These are phyloP conservation scores for Acromyrmex charruanus DNA, from an alignment of 1,140 invertebrate genomes.

Conservation along the genomic window DNA sequence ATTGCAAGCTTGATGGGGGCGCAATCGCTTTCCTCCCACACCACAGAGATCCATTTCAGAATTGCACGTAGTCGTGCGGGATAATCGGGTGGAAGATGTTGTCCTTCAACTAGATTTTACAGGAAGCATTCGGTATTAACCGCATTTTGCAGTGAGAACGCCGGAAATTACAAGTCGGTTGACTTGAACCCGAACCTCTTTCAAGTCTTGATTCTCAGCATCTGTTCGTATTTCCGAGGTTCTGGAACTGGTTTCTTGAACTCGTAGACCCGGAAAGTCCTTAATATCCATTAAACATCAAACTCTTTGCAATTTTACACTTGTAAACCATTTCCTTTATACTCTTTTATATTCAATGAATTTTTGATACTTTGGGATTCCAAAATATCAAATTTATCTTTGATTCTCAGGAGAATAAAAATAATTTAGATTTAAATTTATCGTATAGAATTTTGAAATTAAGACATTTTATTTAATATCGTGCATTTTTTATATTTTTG, in stretches of 20 bases:
- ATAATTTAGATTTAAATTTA: neutral
- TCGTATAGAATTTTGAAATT: neutral
- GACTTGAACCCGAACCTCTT: constrained; percentile 15
- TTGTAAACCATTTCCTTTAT: neutral
- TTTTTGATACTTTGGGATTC: neutral
- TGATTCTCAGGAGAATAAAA: neutral
- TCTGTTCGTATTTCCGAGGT: neutral
- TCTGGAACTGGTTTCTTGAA: neutral
- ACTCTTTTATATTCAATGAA: too few relatives aligned
- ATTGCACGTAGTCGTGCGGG: constrained; percentile 39
- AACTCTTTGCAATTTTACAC: neutral
- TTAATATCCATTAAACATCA: too few relatives aligned
- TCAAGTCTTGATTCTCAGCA: neutral
- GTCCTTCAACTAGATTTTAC: constrained; percentile 29
- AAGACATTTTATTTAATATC: neutral
- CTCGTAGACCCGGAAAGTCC: neutral
- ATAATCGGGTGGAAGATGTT: constrained; percentile 24
- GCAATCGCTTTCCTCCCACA: constrained; percentile 5
- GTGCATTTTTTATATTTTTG: neutral
- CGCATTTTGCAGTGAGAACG: neutral
- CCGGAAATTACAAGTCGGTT: constrained; percentile 35
- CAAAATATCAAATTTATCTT: neutral
- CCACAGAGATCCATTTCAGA: neutral
- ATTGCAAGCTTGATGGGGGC: constrained; percentile 10
- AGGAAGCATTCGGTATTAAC: constrained; percentile 19